Evolutionary conservation across 2,797 vertebrate species (phyloP).

Genomic region (Rallus crepitans): DNA sequence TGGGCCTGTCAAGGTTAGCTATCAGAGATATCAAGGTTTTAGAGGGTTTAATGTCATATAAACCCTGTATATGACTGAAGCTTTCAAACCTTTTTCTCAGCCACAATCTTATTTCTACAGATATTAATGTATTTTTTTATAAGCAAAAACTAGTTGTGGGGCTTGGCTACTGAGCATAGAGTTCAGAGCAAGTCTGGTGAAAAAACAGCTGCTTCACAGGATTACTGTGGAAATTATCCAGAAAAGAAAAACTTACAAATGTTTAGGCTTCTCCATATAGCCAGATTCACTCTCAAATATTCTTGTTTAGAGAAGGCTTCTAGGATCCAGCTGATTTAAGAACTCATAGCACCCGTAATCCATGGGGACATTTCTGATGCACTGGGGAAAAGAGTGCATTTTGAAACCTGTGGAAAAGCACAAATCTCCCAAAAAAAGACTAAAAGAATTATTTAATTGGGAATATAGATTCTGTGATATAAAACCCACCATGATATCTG

Average conservation of each 20-base stretch:
- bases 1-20: background rate
- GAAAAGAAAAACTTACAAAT: background rate
- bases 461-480: background rate
- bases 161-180: background rate
- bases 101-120: background rate
- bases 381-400: background rate
- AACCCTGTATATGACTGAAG: background rate
- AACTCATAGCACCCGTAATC: background rate
- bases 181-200: fast-evolving
- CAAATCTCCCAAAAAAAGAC: background rate
- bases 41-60: background rate
- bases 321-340: background rate
- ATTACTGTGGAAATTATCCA: background rate
- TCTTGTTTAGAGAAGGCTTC: background rate
- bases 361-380: background rate
- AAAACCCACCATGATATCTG: background rate
- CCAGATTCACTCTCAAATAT: background rate
- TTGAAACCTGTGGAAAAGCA: background rate
- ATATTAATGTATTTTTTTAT: background rate
- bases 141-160: background rate
- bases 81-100: background rate
- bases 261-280: background rate
- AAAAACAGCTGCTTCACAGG: background rate
- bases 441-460: background rate
- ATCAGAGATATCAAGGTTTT: background rate